Conservation (phyloP, 2,113 vertebrate species). For the Merops nubicus region DNA sequence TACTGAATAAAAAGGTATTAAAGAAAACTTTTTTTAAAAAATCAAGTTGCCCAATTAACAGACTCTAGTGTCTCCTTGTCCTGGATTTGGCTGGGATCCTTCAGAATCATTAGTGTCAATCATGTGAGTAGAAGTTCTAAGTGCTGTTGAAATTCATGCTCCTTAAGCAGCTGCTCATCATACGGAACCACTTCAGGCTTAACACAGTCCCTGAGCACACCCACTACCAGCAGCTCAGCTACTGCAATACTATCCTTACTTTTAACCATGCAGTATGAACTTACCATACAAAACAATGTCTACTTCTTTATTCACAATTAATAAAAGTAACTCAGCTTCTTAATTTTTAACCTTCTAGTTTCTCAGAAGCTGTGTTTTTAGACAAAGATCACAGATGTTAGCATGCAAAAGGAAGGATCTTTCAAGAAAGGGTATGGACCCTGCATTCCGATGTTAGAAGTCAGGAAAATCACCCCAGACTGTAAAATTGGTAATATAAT, state of each 20-base stretch:
- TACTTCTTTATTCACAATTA: not conserved
- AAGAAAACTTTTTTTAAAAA: not conserved
- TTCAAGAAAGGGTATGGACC: not conserved
- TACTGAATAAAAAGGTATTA: not conserved
- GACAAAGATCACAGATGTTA: not conserved
- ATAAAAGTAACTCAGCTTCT: not conserved
- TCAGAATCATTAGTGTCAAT: constrained; percentile 66
- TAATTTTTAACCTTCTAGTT: not conserved
- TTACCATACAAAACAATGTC: not conserved
- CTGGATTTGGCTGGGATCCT: not conserved
- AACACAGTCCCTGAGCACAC: not conserved
- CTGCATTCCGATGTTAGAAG: not conserved
- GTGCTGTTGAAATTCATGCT: constrained; percentile 26
- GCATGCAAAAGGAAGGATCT: not conserved
- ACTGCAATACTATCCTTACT: not conserved
- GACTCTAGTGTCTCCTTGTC: not conserved
- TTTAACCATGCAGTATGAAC: not conserved
- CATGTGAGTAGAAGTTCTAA: constrained; percentile 56
- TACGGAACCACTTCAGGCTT: not conserved
- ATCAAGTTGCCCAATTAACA: constrained; percentile 33
- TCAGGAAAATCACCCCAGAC: not conserved
- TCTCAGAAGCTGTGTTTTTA: not conserved
- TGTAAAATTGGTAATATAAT: not conserved
- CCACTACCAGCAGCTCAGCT: not conserved
- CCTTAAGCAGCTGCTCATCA: constrained; percentile 50